A percentile compares a stretch with the other conserved stretches of the same genome.
phyloP scores from a whole-genome alignment of 2,888 invertebrate species.

The Ceraclea dissimilis region DNA sequence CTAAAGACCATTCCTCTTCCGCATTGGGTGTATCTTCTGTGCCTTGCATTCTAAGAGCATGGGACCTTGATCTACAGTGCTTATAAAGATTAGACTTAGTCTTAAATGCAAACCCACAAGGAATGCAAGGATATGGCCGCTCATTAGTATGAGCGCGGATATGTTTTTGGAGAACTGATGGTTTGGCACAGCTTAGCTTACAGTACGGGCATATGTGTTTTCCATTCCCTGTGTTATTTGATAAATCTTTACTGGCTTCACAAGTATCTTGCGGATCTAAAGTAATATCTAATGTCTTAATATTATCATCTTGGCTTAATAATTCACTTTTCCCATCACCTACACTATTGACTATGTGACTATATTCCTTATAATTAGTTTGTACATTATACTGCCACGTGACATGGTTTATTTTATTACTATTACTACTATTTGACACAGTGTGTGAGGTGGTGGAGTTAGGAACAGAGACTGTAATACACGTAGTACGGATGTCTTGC shows the following conservation, averaged over 20 bases:
- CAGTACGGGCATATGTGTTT: constrained; percentile 84
- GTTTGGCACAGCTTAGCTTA: constrained; percentile 83
- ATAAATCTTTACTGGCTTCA: constrained; percentile 18
- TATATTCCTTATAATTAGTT: constrained; percentile 41
- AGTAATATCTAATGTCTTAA: background rate
- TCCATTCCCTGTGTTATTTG: constrained; percentile 36
- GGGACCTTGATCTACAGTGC: constrained; percentile 72
- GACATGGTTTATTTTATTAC: constrained; percentile 3
- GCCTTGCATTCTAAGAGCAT: constrained; percentile 59
- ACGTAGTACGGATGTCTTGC: background rate
- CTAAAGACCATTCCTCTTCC: constrained; percentile 51
- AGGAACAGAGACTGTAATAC: background rate
- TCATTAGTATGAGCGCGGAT: constrained; percentile 91
- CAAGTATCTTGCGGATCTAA: constrained; percentile 16
- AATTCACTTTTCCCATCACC: constrained; percentile 11
- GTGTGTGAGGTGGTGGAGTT: background rate
- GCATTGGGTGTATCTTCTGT: constrained; percentile 45
- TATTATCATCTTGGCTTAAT: constrained; percentile 12
- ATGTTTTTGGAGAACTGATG: constrained; percentile 89
- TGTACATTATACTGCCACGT: constrained; percentile 43
- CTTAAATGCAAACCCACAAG: constrained; percentile 89
- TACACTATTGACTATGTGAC: constrained; percentile 10
- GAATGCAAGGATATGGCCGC: constrained; percentile 81
- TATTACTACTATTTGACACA: constrained; percentile 3
- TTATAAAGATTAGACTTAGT: constrained; percentile 91